Percentiles rank a stretch among this genome's conserved stretches.
Evolutionary conservation across 2,113 vertebrate genomes (phyloP).

Genomic region (Dendrocopos noguchii): DNA sequence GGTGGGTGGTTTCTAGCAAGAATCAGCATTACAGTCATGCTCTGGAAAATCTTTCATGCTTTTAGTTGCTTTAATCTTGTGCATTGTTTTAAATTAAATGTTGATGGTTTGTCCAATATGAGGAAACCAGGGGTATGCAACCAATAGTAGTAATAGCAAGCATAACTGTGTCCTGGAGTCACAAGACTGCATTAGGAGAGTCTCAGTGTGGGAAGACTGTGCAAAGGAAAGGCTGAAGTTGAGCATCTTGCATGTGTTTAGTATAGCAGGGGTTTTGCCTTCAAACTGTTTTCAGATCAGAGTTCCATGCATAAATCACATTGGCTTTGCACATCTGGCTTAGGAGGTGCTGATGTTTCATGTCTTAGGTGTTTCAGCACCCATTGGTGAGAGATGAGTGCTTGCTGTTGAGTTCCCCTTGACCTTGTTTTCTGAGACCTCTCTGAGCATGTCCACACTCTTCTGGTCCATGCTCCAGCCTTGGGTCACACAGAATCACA

Average conservation of each 20-base stretch:
- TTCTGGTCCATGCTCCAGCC: not conserved
- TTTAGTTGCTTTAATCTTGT: not conserved
- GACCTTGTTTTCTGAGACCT: not conserved
- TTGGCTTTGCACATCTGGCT: not conserved
- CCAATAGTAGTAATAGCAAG: not conserved
- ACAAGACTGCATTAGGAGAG: not conserved
- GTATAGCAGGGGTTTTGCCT: not conserved
- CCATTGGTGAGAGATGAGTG: not conserved
- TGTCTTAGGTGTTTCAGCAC: not conserved
- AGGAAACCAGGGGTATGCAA: not conserved
- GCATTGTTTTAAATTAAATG: not conserved
- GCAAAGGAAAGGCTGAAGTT: not conserved
- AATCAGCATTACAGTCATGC: not conserved
- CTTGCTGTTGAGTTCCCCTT: not conserved
- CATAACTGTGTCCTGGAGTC: not conserved
- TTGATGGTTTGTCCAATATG: not conserved
- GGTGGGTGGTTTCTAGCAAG: not conserved
- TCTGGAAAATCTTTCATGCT: not conserved
- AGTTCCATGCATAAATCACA: not conserved
- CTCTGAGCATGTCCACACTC: not conserved
- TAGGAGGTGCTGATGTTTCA: fast-evolving
- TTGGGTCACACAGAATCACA: not conserved
- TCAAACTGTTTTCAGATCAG: not conserved
- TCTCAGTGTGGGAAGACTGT: not conserved
- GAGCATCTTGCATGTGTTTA: not conserved